These are phyloP conservation scores for Ectemnius lituratus DNA, from an alignment of 2,888 invertebrate species.

Conservation along the genomic window DNA sequence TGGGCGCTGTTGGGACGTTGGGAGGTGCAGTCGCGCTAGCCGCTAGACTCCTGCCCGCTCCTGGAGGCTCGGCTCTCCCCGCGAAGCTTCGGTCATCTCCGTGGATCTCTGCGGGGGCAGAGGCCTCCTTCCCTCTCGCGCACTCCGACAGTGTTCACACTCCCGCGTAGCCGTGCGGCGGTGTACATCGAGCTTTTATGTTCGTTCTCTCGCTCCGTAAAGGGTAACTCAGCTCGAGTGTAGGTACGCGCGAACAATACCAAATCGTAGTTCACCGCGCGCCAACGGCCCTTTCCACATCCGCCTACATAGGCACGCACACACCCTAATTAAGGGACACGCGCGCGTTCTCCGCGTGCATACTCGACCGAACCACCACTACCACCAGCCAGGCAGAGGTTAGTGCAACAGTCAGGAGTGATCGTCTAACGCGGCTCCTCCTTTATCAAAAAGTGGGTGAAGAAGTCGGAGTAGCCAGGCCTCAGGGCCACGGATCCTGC, in stretches of 20 bases:
- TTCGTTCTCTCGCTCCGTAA: constrained; percentile 33
- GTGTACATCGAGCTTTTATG: constrained; percentile 44
- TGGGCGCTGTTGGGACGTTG: constrained; percentile 34
- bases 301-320: constrained; percentile 3
- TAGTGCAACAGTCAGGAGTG: too few species aligned
- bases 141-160: constrained; percentile 60
- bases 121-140: constrained; percentile 65
- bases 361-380: too few species aligned
- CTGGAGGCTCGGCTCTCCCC: constrained; percentile 57
- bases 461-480: too few species aligned
- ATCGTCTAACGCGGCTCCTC: too few species aligned
- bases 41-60: constrained; percentile 32
- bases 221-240: constrained; percentile 16
- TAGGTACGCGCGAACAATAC: constrained; percentile 18
- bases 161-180: constrained; percentile 62
- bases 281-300: constrained; percentile 18
- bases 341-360: too few species aligned
- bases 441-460: too few species aligned
- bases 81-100: constrained; percentile 67
- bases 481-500: too few species aligned
- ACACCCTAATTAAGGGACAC: too few species aligned
- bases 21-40: constrained; percentile 42
- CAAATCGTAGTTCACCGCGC: constrained; percentile 17
- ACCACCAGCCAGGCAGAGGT: too few species aligned
- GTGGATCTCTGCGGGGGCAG: constrained; percentile 77